Evolutionary conservation across 2,113 vertebrate species (phyloP), one percentile per base, ranked within the genome.

Genomic region (Prietella phreatophila): DNA sequence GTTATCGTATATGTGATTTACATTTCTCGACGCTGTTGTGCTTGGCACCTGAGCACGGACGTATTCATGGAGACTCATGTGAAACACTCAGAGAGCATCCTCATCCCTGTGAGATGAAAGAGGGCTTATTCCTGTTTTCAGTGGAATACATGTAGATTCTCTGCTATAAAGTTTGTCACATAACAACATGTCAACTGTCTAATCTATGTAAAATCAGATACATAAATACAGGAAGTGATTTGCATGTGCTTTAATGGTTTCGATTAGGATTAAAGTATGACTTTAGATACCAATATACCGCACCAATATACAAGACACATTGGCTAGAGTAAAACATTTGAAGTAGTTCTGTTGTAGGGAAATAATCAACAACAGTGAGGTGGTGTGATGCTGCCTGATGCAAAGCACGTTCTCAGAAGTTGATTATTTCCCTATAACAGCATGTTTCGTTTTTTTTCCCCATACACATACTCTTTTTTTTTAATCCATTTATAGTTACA

Each of bases 11-110:
- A 65, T 47, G 60, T 50, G 63, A 91, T 91, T 91, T 88, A 89
- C 88, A 86, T 91, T 85, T 65, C 63, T 27, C 84, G 22, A 27
- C 58, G 79, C 79, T 92, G 89, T 91, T 90, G 86, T 83, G 65
- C 73, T 91, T 90, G 92, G 87, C 90, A 83, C 47, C 30, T 5
- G 53, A 87, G 84, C 39, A 85, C 73, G 81, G 88, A 82, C 22
- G 55, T 60, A 86, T 67, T 65, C 84, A 47, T 55, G 25, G 81
- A 85, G 88, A 88, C 78, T 65, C 76, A 56, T 65, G 42, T 75
- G 82, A 86, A 63, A 42, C 78, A 83, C 50, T 71, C 56, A 83
- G 33, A 87, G 60, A 73, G 85, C 71, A 36, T 84, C 47, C 47
- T 87, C 20, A 87, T 89, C 83, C 56, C 56, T 67, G 85, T 87